Base-by-base conservation (phyloP, 2,797 vertebrate genomes). In the Clarias pachynema region DNA sequence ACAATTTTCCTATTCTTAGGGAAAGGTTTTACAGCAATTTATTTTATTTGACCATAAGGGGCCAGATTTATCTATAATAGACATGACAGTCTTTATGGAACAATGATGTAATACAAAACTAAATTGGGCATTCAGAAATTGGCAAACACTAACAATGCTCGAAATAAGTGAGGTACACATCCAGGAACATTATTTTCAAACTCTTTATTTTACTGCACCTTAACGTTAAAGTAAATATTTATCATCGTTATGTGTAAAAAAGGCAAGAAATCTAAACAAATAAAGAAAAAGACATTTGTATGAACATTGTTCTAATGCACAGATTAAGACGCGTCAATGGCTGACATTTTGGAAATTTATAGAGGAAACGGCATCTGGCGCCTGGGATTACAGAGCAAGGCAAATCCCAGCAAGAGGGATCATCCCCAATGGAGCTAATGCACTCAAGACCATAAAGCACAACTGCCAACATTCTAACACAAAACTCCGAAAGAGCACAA, bases 361-460 rank as follows among this genome's bases (percentile, higher is more conserved):
- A 73, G 65, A 60, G 81, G 81, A 85, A 89, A 79, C 69, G 60
- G 40, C 9, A 49, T 66, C 74, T 87, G 85, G 86, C 66, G 72
- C 81, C 85, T 86, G 65, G 84, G 86, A 87, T 85, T 88, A 86
- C n/a, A n/a, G 31, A 66, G 29, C 63, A 62, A 65, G 80, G 56
- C n/a, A 83, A 87, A 68, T 79, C 69, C n/a, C 78, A 84, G 77
- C 53, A 62, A 83, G 22, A 63, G 63, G 75, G 86, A 87, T 88
- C 86, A 84, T 87, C 84, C 68, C 79, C 79, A 79, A 49, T 68
- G 29, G 34, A 83, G 80, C 66, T 66, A 87, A 89, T 83, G 77
- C 72, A 89, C 84, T 85, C 70, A 83, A 84, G 65, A 68, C 44
- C 84, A 87, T 86, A 86, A 91, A 88, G 40, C 81, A 84, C 73